phyloP scores from a whole-genome alignment of 1,140 invertebrate species.

The Lepidostoma basale region DNA sequence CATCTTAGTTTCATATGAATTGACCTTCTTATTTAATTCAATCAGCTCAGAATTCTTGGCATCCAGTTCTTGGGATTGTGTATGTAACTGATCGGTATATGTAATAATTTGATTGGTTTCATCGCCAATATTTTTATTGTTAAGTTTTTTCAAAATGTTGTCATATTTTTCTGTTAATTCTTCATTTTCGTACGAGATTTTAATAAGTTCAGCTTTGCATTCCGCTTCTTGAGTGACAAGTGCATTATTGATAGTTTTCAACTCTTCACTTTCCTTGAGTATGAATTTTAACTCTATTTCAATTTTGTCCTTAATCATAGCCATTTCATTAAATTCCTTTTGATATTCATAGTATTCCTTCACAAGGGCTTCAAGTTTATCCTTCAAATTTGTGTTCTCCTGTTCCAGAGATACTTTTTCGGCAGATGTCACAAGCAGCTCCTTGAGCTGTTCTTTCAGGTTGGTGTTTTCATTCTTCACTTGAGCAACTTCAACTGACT shows the following conservation, averaged over 20 bases:
- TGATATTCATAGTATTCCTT: conserved; percentile 40
- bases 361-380: conserved; percentile 43
- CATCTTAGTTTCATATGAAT: conserved; percentile 41
- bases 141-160: conserved; percentile 28
- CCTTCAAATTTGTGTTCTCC: conserved; percentile 39
- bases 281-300: conserved; percentile 15
- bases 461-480: conserved; percentile 45
- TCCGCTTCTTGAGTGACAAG: conserved; percentile 11
- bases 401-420: background rate
- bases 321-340: conserved; percentile 32
- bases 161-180: conserved; percentile 40
- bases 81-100: conserved; percentile 25
- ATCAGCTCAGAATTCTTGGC: conserved; percentile 46
- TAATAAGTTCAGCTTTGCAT: conserved; percentile 38
- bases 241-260: conserved; percentile 27
- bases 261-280: conserved; percentile 28
- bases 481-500: conserved; percentile 37
- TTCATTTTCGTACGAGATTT: conserved; percentile 39
- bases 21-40: conserved; percentile 48
- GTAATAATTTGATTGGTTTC: conserved; percentile 18
- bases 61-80: conserved; percentile 26
- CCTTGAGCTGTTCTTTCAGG: conserved; percentile 37
- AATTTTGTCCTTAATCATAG: conserved; percentile 25
- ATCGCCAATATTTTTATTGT: conserved; percentile 21
- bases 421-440: background rate